phyloP scores from a whole-genome alignment of 2,888 invertebrate species.

The Drosophila yooni region DNA sequence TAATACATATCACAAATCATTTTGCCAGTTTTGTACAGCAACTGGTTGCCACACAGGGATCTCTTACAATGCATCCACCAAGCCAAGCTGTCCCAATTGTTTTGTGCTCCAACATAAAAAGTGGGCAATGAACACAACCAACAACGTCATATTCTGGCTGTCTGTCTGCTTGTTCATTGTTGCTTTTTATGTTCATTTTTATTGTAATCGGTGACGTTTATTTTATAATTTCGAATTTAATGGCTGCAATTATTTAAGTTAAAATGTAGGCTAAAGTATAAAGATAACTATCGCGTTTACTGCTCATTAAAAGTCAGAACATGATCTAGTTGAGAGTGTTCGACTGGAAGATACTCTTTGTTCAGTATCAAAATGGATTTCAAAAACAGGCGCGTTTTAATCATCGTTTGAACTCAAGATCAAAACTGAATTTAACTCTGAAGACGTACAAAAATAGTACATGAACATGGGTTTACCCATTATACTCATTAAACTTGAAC shows the following conservation, averaged over 20 bases:
- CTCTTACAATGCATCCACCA: conserved; percentile 12
- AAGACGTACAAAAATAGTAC: background rate
- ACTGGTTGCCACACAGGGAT: conserved; percentile 24
- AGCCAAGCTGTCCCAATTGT: background rate
- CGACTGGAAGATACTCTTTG: background rate
- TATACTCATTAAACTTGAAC: background rate
- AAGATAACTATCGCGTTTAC: background rate
- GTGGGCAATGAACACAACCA: background rate
- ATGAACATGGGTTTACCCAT: background rate
- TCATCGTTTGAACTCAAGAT: background rate
- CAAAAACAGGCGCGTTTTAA: background rate
- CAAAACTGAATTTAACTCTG: background rate
- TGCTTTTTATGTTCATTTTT: conserved; percentile 8
- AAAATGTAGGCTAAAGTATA: conserved; percentile 2
- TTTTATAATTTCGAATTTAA: conserved; percentile 53
- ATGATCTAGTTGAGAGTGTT: background rate
- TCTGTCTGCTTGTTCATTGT: conserved; percentile 26
- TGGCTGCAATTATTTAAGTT: conserved; percentile 39
- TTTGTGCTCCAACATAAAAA: conserved; percentile 5
- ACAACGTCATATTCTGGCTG: background rate
- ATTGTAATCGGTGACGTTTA: conserved; percentile 46
- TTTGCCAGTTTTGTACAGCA: conserved; percentile 37
- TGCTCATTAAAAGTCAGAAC: background rate
- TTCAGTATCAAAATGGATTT: background rate
- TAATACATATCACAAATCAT: conserved; percentile 48